These are phyloP conservation scores for Aspiorhynchus laticeps DNA, from an alignment of 2,113 vertebrate species.

Conservation along the genomic window DNA sequence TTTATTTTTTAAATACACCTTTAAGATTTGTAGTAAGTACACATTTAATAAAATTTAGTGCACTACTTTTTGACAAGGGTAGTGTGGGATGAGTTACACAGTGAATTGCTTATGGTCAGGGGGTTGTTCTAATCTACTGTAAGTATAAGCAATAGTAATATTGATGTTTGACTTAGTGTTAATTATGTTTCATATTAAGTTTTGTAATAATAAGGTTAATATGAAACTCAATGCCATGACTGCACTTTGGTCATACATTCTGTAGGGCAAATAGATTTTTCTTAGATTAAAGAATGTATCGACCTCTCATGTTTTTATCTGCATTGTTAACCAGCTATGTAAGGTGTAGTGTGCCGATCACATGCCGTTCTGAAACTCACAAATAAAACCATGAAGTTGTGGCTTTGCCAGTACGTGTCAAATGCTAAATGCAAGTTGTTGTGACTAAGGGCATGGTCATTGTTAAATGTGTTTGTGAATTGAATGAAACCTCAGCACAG, in stretches of 20 bases:
- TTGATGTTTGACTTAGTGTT: not conserved
- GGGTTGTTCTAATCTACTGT: not conserved
- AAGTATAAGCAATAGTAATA: not conserved
- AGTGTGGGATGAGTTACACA: not conserved
- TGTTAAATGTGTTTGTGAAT: not conserved
- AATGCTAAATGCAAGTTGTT: not conserved
- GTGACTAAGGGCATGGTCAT: not conserved
- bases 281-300: not conserved
- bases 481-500: not conserved
- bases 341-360: not conserved
- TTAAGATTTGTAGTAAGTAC: no score
- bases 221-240: not conserved
- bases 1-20: no score
- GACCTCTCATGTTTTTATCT: not conserved
- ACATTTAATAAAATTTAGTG: no score
- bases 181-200: not conserved
- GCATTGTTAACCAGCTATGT: not conserved
- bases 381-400: not conserved
- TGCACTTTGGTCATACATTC: not conserved
- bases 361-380: not conserved
- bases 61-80: not conserved
- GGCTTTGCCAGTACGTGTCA: not conserved
- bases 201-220: not conserved
- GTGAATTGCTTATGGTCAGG: not conserved
- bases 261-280: not conserved